A percentile compares a stretch with the other conserved stretches of the same genome.
Conservation (phyloP, 64 coral and sea anemone species). For the Exaiptasia diaphana region DNA sequence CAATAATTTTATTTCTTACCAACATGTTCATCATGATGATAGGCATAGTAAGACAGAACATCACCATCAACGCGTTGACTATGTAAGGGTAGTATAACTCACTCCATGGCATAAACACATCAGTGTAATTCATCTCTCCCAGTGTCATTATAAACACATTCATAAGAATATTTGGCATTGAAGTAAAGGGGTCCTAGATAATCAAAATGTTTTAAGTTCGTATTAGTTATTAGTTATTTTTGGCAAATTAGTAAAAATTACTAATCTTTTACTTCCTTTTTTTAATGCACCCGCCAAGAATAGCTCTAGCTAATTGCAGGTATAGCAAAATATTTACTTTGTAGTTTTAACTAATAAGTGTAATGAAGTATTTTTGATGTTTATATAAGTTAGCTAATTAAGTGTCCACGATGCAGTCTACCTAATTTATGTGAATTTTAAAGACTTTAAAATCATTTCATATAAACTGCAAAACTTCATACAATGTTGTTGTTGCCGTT, state of each 20-base stretch:
- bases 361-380: background rate
- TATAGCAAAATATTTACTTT: background rate
- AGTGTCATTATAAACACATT: constrained; percentile 79
- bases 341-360: background rate
- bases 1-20: constrained; percentile 33
- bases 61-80: constrained; percentile 57
- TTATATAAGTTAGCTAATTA: too few species aligned
- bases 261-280: background rate
- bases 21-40: constrained; percentile 97
- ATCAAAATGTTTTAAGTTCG: background rate
- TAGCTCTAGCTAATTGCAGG: background rate
- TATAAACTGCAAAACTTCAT: too few species aligned
- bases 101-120: constrained; percentile 45
- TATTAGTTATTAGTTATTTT: background rate
- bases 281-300: too few species aligned
- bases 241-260: background rate
- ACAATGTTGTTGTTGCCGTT: too few species aligned
- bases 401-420: too few species aligned
- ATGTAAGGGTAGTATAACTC: constrained; percentile 14
- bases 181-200: constrained; percentile 25
- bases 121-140: constrained; percentile 79
- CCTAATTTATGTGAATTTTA: too few species aligned
- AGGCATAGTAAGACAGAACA: constrained; percentile 76
- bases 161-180: constrained; percentile 22
- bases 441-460: too few species aligned